phyloP scores from a whole-genome alignment of 2,888 invertebrate species.

The Sepioteuthis lessoniana region DNA sequence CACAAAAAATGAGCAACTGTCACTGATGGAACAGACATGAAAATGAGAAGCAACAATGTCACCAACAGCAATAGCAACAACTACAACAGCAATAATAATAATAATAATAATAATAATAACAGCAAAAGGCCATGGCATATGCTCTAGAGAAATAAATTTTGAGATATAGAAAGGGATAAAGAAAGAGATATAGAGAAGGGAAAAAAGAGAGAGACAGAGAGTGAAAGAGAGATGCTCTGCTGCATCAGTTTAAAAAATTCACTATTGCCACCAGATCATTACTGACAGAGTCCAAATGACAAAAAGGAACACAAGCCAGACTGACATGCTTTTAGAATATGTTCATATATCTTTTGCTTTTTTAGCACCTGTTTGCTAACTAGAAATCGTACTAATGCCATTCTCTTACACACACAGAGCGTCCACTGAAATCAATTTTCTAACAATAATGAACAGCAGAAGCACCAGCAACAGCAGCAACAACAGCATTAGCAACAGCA shows the following conservation, averaged over 20 bases:
- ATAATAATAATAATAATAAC: neutral
- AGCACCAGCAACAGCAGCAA: constrained; percentile 12
- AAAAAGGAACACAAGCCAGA: constrained; percentile 33
- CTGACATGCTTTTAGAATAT: neutral
- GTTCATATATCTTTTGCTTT: neutral
- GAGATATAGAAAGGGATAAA: neutral
- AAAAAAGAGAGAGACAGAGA: neutral
- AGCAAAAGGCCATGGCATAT: constrained; percentile 33
- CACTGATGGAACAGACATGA: neutral
- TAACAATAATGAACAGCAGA: constrained; percentile 33
- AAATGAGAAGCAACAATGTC: constrained; percentile 15
- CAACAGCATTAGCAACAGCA: neutral
- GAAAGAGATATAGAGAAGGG: no score
- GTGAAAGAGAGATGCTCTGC: neutral
- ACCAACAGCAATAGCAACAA: constrained; percentile 33
- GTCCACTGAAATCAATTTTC: constrained; percentile 33
- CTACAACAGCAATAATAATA: neutral
- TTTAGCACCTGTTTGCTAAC: constrained; percentile 12
- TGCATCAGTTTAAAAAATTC: neutral
- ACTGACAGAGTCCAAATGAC: neutral
- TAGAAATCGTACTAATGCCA: constrained; percentile 10
- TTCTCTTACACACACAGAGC: neutral
- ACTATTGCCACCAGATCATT: neutral
- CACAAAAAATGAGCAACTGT: neutral
- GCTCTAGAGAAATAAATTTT: neutral